Evolutionary conservation across 2,113 vertebrate species (phyloP).

Genomic region (Balaeniceps rex): DNA sequence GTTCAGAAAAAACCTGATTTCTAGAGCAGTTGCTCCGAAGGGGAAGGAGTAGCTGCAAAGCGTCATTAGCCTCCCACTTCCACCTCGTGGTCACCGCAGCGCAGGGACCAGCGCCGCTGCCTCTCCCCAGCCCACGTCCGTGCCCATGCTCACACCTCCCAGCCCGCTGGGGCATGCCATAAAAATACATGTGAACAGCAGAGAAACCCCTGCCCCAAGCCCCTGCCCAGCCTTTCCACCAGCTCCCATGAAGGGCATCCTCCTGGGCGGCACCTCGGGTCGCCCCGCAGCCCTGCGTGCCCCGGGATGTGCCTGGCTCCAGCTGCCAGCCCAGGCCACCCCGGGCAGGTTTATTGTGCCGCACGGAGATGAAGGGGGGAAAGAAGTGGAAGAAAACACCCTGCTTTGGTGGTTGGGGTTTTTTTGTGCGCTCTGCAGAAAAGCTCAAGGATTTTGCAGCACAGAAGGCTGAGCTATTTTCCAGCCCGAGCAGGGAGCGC

Average conservation of each 20-base stretch:
- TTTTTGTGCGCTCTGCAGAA: neutral
- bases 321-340: neutral
- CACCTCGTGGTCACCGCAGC: neutral
- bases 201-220: neutral
- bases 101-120: no score
- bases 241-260: neutral
- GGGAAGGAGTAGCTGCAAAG: neutral
- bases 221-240: neutral
- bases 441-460: neutral
- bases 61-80: neutral
- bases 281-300: neutral
- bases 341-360: no score
- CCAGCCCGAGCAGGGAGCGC: neutral
- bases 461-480: neutral
- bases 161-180: neutral
- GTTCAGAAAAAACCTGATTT: neutral
- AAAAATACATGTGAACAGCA: neutral
- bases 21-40: neutral
- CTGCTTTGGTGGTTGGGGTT: accelerated
- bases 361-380: neutral
- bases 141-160: neutral
- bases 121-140: neutral
- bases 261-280: no score
- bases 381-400: neutral
- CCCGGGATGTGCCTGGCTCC: accelerated